Evolutionary conservation across 2,797 vertebrate genomes (phyloP).

Genomic region (Melanotaenia trifasciata): DNA sequence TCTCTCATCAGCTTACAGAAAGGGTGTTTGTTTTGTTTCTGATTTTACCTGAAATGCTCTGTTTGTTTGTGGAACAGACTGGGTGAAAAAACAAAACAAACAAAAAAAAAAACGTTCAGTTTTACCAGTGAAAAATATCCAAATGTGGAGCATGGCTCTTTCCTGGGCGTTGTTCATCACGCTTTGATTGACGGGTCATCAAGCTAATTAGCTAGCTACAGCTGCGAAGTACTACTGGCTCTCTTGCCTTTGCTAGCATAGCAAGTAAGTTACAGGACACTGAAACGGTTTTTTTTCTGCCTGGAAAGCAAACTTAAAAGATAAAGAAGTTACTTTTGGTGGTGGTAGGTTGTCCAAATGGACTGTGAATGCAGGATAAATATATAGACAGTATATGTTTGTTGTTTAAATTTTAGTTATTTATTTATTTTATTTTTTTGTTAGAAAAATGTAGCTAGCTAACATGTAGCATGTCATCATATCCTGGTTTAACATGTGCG

Average conservation of each 20-base stretch:
- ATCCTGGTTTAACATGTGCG: too few species aligned
- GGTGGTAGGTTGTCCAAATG: conserved; percentile 5
- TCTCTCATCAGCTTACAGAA: background rate
- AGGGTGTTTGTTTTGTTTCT: background rate
- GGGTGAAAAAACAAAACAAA: background rate
- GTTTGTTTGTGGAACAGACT: background rate
- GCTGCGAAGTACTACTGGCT: background rate
- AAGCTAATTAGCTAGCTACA: conserved; percentile 15
- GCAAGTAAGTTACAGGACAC: background rate
- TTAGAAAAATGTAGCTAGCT: background rate
- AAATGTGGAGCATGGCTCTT: background rate
- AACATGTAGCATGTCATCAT: background rate
- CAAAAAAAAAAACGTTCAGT: background rate
- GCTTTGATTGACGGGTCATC: conserved; percentile 26
- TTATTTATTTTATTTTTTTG: background rate
- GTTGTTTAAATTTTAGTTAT: too few species aligned
- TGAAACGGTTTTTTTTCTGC: background rate
- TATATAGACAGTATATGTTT: background rate
- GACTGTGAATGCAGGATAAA: background rate
- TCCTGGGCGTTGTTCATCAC: background rate
- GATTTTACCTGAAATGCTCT: background rate
- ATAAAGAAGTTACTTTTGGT: conserved; percentile 15
- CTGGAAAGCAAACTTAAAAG: background rate
- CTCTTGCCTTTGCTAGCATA: conserved; percentile 1
- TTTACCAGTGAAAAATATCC: background rate